These are phyloP conservation scores for Phragmatobia fuliginosa DNA, from an alignment of 2,888 invertebrate species.

Conservation along the genomic window DNA sequence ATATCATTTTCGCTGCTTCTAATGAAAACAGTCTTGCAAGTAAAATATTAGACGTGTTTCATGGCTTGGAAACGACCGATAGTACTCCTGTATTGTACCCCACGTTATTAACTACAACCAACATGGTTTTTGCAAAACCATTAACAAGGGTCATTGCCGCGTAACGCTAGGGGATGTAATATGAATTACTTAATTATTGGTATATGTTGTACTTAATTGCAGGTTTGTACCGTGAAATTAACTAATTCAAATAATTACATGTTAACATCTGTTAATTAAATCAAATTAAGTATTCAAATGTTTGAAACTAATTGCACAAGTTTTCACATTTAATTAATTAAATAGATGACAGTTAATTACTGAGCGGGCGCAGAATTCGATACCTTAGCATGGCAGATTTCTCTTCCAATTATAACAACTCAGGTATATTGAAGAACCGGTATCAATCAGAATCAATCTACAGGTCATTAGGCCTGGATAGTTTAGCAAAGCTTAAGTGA, in stretches of 20 bases:
- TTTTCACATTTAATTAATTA: background rate
- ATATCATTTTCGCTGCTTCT: background rate
- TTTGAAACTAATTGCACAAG: background rate
- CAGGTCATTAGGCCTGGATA: background rate
- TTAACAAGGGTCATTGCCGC: slow-evolving; percentile 20
- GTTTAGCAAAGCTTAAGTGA: background rate
- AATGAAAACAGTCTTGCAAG: background rate
- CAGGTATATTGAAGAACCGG: background rate
- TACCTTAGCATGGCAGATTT: background rate
- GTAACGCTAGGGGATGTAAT: slow-evolving; percentile 25
- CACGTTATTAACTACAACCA: slow-evolving; percentile 52
- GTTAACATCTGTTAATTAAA: background rate
- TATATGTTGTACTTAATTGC: background rate
- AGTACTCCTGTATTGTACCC: slow-evolving; percentile 41
- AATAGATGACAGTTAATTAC: background rate
- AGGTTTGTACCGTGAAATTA: background rate
- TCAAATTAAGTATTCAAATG: background rate
- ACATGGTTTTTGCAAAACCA: slow-evolving; percentile 28
- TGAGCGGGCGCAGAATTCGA: no score
- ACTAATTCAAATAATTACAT: background rate
- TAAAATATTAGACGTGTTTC: slow-evolving; percentile 47
- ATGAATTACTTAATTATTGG: slow-evolving; percentile 4
- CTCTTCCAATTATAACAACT: background rate
- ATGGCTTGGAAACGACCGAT: slow-evolving; percentile 65
- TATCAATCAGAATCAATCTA: background rate